Percentiles rank a stretch among this genome's conserved stretches.
Conservation (phyloP, 2,888 invertebrate genomes). For the Callyntrura sp. region DNA sequence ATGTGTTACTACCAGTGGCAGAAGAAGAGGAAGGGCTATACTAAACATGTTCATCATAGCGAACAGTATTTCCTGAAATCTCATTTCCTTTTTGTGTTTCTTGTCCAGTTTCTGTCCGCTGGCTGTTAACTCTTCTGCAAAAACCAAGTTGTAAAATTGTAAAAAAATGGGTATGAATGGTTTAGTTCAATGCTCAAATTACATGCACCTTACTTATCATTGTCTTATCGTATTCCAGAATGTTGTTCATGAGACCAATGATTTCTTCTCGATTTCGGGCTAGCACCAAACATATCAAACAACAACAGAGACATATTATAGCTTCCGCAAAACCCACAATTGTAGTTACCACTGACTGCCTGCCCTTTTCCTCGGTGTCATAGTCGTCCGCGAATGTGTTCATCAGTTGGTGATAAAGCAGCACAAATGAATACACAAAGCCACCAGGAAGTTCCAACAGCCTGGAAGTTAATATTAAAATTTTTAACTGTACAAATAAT, state of each 20-base stretch:
- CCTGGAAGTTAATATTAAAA: too few relatives aligned
- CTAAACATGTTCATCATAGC: neutral
- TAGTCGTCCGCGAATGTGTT: neutral
- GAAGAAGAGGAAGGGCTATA: neutral
- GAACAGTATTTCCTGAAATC: neutral
- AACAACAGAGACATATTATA: neutral
- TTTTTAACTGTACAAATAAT: too few relatives aligned
- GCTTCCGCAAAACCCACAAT: slow-evolving; percentile 25
- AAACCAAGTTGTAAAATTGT: too few relatives aligned
- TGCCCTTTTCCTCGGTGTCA: too few relatives aligned
- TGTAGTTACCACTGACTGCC: neutral
- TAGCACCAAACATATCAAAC: neutral
- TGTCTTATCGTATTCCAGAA: neutral
- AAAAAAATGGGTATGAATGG: too few relatives aligned
- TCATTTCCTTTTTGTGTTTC: slow-evolving; percentile 12
- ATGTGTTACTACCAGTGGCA: neutral
- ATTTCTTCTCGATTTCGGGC: neutral
- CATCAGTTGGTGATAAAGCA: neutral
- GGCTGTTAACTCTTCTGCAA: neutral
- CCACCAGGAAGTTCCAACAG: neutral
- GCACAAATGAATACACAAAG: neutral
- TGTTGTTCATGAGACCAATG: neutral
- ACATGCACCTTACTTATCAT: neutral
- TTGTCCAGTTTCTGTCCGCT: neutral
- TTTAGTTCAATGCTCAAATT: neutral